Evolutionary conservation across 2,888 invertebrate genomes (phyloP).

Genomic region (Neoaliturus tenellus): DNA sequence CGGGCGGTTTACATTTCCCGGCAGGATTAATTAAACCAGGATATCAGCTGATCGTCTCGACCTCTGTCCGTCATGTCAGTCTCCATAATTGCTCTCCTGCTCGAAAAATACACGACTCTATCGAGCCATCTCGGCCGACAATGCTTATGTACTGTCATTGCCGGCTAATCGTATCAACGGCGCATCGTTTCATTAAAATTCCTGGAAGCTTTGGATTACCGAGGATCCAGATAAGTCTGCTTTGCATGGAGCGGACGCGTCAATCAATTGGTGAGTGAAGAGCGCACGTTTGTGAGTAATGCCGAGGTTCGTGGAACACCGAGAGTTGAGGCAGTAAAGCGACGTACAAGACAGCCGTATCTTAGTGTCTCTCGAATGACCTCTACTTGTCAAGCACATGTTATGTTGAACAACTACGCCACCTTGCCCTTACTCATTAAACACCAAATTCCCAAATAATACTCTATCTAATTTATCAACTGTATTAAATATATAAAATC

Average conservation of each 20-base stretch:
- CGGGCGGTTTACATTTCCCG: conserved; percentile 12
- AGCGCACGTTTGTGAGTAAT: not conserved
- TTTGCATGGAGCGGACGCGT: conserved; percentile 29
- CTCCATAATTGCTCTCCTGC: conserved; percentile 20
- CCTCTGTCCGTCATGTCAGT: not conserved
- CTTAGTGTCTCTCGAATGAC: too few relatives aligned
- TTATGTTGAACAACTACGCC: too few relatives aligned
- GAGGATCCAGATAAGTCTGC: not conserved
- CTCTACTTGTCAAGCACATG: too few relatives aligned
- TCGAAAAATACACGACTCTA: conserved; percentile 33
- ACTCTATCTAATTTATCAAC: too few relatives aligned
- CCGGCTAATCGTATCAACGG: conserved; percentile 39
- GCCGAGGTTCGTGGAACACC: not conserved
- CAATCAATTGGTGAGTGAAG: not conserved
- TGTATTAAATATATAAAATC: too few relatives aligned
- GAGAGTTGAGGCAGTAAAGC: not conserved
- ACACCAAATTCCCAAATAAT: too few relatives aligned
- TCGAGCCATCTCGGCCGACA: conserved; percentile 29
- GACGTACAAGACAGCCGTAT: too few relatives aligned
- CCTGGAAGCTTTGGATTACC: not conserved
- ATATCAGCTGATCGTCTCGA: not conserved
- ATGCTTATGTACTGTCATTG: conserved; percentile 43
- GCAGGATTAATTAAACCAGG: conserved; percentile 32
- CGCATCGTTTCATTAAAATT: conserved; percentile 43
- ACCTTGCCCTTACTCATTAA: too few relatives aligned